Conservation (phyloP, 2,888 invertebrate genomes). For the Idaea aversata region DNA sequence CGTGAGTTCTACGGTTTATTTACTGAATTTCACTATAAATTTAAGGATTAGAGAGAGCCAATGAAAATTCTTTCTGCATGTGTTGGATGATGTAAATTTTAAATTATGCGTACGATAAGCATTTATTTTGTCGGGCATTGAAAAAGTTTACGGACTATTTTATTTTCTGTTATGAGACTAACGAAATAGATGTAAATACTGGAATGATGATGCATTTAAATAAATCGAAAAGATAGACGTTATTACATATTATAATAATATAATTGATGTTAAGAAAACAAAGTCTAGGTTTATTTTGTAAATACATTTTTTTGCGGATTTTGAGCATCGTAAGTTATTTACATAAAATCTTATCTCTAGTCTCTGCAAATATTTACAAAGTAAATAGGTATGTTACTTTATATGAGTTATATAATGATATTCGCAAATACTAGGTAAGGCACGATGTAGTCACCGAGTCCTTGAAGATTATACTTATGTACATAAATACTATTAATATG, state of each 20-base stretch:
- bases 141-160: not conserved
- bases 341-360: not conserved
- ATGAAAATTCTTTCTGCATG: not conserved
- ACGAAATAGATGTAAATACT: too few relatives aligned
- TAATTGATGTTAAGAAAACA: not conserved
- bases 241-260: not conserved
- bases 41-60: not conserved
- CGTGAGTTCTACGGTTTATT: not conserved
- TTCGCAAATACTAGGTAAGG: not conserved
- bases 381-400: constrained; percentile 1
- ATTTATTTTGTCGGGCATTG: not conserved
- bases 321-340: not conserved
- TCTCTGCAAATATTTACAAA: not conserved
- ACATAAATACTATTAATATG: constrained; percentile 3
- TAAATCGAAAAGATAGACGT: not conserved
- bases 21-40: not conserved
- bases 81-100: not conserved
- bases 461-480: not conserved
- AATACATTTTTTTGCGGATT: not conserved
- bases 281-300: not conserved
- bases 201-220: too few relatives aligned
- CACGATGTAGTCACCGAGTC: not conserved
- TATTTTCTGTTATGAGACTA: not conserved
- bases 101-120: not conserved
- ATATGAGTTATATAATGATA: not conserved